Conservation (phyloP, 2,113 vertebrate genomes). For the Alosa alosa region DNA sequence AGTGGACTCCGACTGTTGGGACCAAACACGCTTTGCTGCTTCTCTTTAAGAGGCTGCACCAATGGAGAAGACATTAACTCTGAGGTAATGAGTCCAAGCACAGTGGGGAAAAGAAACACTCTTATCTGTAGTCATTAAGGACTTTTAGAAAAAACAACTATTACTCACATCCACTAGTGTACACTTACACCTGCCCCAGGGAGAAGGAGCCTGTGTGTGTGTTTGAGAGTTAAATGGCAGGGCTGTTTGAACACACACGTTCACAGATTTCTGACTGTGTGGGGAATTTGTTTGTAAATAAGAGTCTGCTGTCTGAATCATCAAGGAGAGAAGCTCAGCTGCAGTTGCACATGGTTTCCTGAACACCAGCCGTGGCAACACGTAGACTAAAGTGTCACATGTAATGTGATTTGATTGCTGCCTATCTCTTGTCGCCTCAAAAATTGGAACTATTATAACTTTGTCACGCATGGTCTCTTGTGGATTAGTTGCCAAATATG, state of each 20-base stretch:
- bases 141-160: neutral
- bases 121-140: neutral
- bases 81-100: neutral
- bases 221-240: too few species aligned
- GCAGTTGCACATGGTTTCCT: too few species aligned
- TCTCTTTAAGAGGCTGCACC: neutral
- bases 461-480: too few species aligned
- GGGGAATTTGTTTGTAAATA: neutral
- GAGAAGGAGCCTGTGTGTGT: too few species aligned
- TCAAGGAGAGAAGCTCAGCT: neutral
- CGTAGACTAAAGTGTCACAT: too few species aligned
- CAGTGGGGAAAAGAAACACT: neutral
- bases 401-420: too few species aligned
- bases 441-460: too few species aligned
- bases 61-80: neutral
- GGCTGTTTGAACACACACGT: neutral
- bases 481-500: too few species aligned
- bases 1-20: neutral
- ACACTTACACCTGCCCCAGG: neutral
- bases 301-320: neutral
- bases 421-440: too few species aligned
- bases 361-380: neutral
- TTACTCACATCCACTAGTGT: neutral
- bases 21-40: neutral
- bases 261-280: neutral